Evolutionary conservation across 2,888 invertebrate species (phyloP).

Genomic region (Blera fallax): DNA sequence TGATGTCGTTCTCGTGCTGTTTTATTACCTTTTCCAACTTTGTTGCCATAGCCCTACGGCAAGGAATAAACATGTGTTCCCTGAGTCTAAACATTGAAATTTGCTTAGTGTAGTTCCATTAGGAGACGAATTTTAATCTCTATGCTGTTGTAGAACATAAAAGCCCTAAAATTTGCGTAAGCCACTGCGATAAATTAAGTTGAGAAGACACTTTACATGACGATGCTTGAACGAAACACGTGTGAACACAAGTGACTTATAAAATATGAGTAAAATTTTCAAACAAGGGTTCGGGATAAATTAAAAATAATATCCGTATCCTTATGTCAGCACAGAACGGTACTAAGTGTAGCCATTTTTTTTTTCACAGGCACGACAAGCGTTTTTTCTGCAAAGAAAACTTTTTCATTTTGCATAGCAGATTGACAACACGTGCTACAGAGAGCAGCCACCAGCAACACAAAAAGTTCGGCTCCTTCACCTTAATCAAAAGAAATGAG

Average conservation of each 20-base stretch:
- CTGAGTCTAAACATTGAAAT: background rate
- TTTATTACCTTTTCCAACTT: background rate
- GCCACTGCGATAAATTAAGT: background rate
- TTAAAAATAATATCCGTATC: background rate
- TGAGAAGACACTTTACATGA: background rate
- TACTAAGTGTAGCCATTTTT: background rate
- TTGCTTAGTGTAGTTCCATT: background rate
- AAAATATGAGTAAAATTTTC: background rate
- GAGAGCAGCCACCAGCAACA: background rate
- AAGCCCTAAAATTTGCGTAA: background rate
- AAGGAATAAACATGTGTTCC: background rate
- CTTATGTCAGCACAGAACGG: background rate
- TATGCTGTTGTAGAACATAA: background rate
- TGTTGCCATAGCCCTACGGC: background rate
- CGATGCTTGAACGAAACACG: background rate
- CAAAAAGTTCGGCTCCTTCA: background rate
- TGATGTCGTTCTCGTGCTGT: background rate
- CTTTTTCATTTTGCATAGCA: background rate
- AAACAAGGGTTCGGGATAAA: background rate
- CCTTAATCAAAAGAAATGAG: constrained; percentile 23
- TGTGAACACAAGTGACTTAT: background rate
- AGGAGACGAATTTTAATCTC: background rate
- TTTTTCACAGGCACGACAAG: background rate
- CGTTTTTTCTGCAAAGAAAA: background rate
- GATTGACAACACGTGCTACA: background rate